Percentiles rank a stretch among this genome's conserved stretches.
These are phyloP conservation scores for Phymatocera aterrima DNA, from an alignment of 2,888 invertebrate genomes.

Conservation along the genomic window DNA sequence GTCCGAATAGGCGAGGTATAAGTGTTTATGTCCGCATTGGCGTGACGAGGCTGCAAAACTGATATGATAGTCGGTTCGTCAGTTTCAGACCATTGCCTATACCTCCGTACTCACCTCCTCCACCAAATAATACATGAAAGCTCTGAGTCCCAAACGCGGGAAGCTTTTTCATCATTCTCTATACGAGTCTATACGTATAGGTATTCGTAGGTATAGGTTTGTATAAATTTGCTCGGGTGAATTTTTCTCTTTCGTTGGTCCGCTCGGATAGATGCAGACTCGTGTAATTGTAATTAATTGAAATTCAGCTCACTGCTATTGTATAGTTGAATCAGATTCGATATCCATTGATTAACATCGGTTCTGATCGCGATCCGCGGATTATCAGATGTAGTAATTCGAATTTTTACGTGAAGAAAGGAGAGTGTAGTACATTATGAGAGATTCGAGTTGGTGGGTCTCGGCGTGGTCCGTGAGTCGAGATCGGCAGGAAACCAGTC, in stretches of 20 bases:
- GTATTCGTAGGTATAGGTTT: too few relatives aligned
- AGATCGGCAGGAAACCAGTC: slow-evolving; percentile 17
- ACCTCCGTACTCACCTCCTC: neutral
- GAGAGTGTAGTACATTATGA: neutral
- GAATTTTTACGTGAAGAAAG: neutral
- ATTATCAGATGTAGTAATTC: too few relatives aligned
- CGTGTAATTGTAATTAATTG: too few relatives aligned
- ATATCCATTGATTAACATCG: too few relatives aligned
- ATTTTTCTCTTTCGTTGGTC: too few relatives aligned
- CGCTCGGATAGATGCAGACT: too few relatives aligned
- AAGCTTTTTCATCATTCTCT: too few relatives aligned
- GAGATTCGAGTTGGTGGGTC: neutral
- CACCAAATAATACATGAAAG: neutral
- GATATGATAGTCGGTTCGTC: neutral
- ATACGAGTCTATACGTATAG: neutral
- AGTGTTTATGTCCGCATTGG: slow-evolving; percentile 67
- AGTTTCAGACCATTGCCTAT: too few relatives aligned
- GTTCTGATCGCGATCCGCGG: too few relatives aligned
- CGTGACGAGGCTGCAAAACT: neutral
- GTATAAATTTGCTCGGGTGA: too few relatives aligned
- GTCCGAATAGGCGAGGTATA: slow-evolving; percentile 61
- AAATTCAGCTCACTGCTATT: too few relatives aligned
- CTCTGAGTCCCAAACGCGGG: too few relatives aligned
- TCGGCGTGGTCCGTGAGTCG: slow-evolving; percentile 5
- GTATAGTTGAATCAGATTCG: neutral